Percentiles rank a stretch among this genome's conserved stretches.
These are phyloP conservation scores for Lysandra bellargus DNA, from an alignment of 2,888 invertebrate genomes.

Conservation along the genomic window DNA sequence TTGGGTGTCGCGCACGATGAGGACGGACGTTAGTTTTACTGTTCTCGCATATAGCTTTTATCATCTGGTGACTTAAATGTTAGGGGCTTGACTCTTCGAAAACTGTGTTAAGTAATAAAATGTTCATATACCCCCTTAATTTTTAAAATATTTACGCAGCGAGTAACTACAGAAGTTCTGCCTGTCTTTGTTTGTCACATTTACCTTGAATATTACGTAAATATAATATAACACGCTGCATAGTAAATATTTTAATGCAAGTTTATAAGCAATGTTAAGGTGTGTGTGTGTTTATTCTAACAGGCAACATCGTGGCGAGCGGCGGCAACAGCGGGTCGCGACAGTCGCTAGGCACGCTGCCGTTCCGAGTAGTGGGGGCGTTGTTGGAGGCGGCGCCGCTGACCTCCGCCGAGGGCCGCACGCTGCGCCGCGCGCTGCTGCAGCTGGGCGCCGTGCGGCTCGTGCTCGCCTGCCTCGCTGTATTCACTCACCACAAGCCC, in stretches of 20 bases:
- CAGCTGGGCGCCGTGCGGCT: constrained; percentile 92
- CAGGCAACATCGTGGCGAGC: constrained; percentile 66
- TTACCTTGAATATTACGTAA: no score
- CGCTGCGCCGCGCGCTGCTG: constrained; percentile 88
- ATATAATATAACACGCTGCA: no score
- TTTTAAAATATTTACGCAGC: no score
- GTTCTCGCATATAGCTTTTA: neutral
- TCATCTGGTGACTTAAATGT: neutral
- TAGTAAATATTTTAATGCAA: no score
- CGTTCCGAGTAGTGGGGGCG: constrained; percentile 88
- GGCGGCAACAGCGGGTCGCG: constrained; percentile 46
- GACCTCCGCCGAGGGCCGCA: constrained; percentile 87
- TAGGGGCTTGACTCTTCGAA: no score
- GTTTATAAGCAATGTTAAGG: no score
- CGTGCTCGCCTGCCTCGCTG: constrained; percentile 91
- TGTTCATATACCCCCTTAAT: no score
- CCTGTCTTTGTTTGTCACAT: no score
- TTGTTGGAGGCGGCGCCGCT: constrained; percentile 88
- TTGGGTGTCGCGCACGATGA: constrained; percentile 95
- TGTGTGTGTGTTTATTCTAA: neutral
- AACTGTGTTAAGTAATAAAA: no score
- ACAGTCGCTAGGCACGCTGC: constrained; percentile 80
- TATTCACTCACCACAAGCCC: constrained; percentile 91
- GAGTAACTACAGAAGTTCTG: no score
- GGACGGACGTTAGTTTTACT: constrained; percentile 85